Evolutionary conservation across 2,888 invertebrate species (phyloP), one percentile per base, ranked within the genome.

Genomic region (Villa cingulata): DNA sequence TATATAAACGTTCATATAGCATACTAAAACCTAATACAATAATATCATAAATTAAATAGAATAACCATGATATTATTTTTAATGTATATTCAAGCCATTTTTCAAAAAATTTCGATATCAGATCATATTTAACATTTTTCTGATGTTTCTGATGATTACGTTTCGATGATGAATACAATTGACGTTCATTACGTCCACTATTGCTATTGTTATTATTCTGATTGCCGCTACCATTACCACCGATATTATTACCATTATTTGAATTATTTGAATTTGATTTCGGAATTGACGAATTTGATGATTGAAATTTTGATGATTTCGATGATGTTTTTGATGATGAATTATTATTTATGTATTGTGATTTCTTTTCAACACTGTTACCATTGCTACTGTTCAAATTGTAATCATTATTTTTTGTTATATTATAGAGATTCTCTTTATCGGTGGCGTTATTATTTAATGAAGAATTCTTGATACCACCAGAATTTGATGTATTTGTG

Each of bases 31-130:
- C 88, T 73, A 89, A 80, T 50, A 81, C 80, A 56, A 83, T 77
- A 56, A 88, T 83, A 65, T 89, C 88, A 23, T 81, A 83, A 20
- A 89, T 74, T 57, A 89, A 71, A 69, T 83, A 81, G 54, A 83
- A 71, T 50, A 89, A 76, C 89, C 89, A 89, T 49, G 78, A 73
- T 48, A 85, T 65, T 48, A 86, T 77, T 58, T 74, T 78, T 63
- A 74, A 70, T 7, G 75, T 72, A 1, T 73, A 76, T 39, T 71
- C 74, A 12, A 73, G 71, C 77, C 78, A 78, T 49, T 74, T 72
- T 51, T 74, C 73, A 65, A 62, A 70, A 56, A 58, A 64, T 51
- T 63, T 73, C 64, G 59, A 59, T 60, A 54, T 62, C 56, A 63
- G 53, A 71, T 76, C 69, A 71, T 78, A 66, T 53, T 68, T 64